Base-by-base conservation (phyloP, 2,797 vertebrate species). In the Malurus leucopterus region DNA sequence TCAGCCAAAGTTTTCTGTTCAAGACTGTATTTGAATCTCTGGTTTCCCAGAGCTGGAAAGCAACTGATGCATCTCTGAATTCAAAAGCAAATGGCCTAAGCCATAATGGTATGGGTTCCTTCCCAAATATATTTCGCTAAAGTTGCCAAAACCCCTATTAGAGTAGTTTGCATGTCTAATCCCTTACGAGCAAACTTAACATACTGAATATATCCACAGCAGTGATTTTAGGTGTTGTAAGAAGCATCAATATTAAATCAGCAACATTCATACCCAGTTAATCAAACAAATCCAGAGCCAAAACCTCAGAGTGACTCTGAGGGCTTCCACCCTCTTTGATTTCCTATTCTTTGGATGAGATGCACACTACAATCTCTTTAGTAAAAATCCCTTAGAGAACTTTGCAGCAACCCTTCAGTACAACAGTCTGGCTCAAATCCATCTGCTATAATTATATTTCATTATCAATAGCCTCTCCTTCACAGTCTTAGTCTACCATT, bases 361-460 rank as follows among this genome's bases (percentile, higher is more conserved):
- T 70, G 46, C 23, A 63, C 5, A 0, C 67, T 87, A 61, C 49
- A 65, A 53, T 41, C 79, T 90, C 79, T 68, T 81, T 10, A 68
- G 50, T 72, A 79, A 92, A 92, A 91, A 91, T 43, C 57, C 92
- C 92, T 91, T 64, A 29, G 94, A 91, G 93, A 81, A 84, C 90
- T 92, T 86, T 40, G 23, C 74, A 92, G 70, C 50, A 79, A 44
- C 30, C 13, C 72, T 89, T 84, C 4, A 10, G 63, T 55, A 61
- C 46, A 70, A 84, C 19, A 51, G 8, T 40, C 73, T 95, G 93
- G 87, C 91, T 90, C 55, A 72, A 84, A 76, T 81, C 87, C 80
- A 95, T 73, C 70, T 82, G 61, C 58, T 74, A 59, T 57, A 82
- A 82, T 71, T 91, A 46, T 49, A 72, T 73, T 89, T 88, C 83